Conservation (phyloP, 2,797 vertebrate species). For the Cercopithecus hamlyni region DNA sequence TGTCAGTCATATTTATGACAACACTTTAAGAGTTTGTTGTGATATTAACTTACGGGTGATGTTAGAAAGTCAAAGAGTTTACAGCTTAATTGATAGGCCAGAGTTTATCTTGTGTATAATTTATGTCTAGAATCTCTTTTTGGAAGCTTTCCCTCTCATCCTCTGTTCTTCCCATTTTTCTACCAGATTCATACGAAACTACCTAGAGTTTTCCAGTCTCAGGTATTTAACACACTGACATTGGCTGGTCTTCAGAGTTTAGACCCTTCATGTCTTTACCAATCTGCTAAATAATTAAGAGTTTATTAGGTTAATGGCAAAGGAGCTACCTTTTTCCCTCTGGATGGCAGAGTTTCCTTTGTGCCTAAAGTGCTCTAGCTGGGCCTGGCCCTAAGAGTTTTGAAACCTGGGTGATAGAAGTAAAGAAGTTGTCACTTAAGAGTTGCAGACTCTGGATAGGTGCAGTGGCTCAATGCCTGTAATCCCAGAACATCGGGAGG, state of each 20-base stretch:
- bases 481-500: background rate
- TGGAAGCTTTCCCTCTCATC: background rate
- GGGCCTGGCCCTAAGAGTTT: background rate
- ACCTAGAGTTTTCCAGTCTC: background rate
- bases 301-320: background rate
- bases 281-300: background rate
- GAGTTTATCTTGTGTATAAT: background rate
- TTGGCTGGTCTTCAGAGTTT: background rate
- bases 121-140: background rate
- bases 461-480: background rate
- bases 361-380: background rate
- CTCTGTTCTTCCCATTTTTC: background rate
- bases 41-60: background rate
- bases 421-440: background rate
- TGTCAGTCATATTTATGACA: background rate
- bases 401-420: background rate
- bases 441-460: background rate
- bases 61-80: slow-evolving; percentile 34
- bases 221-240: background rate
- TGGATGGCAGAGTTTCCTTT: background rate
- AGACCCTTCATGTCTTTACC: background rate
- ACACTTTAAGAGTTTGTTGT: slow-evolving; percentile 27
- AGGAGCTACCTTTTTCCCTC: background rate
- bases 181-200: background rate
- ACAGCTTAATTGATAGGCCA: background rate